phyloP scores from a whole-genome alignment of 2,797 vertebrate genomes.

The Galagoides demidoff region DNA sequence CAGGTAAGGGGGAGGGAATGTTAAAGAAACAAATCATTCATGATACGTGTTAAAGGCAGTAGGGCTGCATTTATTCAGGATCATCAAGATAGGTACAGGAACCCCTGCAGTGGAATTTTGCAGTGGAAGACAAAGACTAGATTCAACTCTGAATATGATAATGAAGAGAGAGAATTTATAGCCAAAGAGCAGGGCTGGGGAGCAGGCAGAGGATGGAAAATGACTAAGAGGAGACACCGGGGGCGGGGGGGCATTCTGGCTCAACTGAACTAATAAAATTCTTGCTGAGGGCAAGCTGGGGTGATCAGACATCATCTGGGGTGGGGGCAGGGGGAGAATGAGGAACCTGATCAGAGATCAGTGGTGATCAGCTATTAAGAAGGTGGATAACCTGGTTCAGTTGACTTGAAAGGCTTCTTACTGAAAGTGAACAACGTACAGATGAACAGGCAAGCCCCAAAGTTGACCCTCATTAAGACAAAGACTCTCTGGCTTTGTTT shows the following conservation, averaged over 20 bases:
- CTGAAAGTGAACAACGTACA: not conserved
- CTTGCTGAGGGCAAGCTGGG: not conserved
- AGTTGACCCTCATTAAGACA: too few relatives aligned
- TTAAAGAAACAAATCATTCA: not conserved
- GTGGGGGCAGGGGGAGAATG: too few relatives aligned
- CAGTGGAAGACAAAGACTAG: fast-evolving
- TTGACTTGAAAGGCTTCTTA: not conserved
- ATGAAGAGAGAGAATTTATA: not conserved
- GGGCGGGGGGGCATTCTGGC: not conserved
- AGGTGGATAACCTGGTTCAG: not conserved
- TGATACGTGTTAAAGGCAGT: not conserved
- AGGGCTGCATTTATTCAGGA: not conserved
- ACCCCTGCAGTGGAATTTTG: not conserved
- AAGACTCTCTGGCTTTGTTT: not conserved
- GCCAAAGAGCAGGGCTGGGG: not conserved
- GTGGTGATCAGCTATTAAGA: not conserved
- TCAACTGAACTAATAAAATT: not conserved
- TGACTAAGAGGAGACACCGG: not conserved
- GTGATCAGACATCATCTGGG: not conserved
- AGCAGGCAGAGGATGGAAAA: not conserved
- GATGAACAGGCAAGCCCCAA: fast-evolving
- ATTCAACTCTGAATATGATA: not conserved
- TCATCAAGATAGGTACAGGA: fast-evolving
- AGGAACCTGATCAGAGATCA: not conserved
- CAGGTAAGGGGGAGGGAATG: fast-evolving